Conservation (phyloP, 2,113 vertebrate species). For the Corvus hawaiiensis region DNA sequence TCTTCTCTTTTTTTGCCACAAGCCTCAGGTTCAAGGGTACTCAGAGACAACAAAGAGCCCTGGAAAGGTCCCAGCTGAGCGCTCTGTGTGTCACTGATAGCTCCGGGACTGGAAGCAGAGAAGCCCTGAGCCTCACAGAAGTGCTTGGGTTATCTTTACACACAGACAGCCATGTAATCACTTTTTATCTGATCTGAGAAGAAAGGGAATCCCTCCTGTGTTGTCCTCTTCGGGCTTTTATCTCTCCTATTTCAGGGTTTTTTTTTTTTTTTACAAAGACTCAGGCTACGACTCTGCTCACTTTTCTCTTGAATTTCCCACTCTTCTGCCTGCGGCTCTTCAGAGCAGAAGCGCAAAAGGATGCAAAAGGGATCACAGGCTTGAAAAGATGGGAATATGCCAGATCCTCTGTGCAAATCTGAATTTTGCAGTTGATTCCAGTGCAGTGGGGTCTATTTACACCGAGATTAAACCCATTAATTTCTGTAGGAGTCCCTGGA, state of each 20-base stretch:
- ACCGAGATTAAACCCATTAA: background rate
- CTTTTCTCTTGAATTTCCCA: background rate
- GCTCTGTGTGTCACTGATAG: background rate
- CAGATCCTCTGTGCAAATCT: background rate
- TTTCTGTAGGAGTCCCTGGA: background rate
- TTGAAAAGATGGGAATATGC: background rate
- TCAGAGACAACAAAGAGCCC: background rate
- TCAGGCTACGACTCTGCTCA: background rate
- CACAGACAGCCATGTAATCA: background rate
- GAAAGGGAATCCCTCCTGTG: constrained; percentile 24
- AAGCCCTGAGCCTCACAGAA: background rate
- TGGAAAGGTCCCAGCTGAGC: background rate
- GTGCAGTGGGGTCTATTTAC: background rate
- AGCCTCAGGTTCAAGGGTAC: background rate
- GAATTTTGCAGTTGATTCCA: background rate
- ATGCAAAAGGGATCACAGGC: background rate
- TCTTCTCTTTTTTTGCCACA: background rate
- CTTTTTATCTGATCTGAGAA: constrained; percentile 44
- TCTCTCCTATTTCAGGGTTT: background rate
- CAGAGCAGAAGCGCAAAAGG: background rate
- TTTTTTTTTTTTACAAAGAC: background rate
- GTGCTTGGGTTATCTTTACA: background rate
- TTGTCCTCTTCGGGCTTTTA: background rate
- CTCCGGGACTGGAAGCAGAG: background rate
- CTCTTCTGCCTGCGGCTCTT: background rate